These are phyloP conservation scores for Drosophila buzzatii DNA, from an alignment of 2,888 invertebrate genomes.

Conservation along the genomic window DNA sequence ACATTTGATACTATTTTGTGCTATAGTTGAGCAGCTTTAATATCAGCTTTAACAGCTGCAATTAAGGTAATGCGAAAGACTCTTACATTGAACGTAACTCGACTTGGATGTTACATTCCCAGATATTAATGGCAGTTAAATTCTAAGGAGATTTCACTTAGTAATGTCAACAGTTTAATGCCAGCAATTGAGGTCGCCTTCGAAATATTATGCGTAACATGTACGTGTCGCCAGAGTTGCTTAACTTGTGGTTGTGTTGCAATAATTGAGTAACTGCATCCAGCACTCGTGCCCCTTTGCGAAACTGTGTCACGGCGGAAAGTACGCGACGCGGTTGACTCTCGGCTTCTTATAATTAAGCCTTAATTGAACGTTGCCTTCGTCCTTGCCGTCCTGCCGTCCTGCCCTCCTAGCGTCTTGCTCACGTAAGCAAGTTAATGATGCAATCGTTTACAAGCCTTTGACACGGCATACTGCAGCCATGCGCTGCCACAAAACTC, in stretches of 20 bases:
- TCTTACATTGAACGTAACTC: too few species aligned
- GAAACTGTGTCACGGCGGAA: conserved; percentile 50
- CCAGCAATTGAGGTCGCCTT: conserved; percentile 15
- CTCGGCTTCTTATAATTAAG: conserved; percentile 64
- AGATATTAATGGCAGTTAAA: background rate
- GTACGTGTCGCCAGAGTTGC: conserved; percentile 8
- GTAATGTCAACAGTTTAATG: conserved; percentile 1
- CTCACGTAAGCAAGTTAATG: conserved; percentile 73
- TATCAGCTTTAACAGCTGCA: background rate
- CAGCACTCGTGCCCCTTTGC: background rate
- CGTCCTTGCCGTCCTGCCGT: conserved; percentile 8
- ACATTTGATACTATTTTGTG: too few species aligned
- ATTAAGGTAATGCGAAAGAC: too few species aligned
- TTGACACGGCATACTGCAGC: conserved; percentile 62
- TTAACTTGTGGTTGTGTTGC: conserved; percentile 13
- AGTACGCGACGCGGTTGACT: conserved; percentile 42
- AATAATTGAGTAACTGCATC: conserved; percentile 59
- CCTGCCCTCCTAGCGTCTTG: too few species aligned
- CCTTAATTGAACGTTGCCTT: conserved; percentile 65
- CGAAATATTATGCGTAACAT: conserved; percentile 22
- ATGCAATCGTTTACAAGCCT: conserved; percentile 71
- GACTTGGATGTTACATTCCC: too few species aligned
- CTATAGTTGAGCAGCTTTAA: too few species aligned
- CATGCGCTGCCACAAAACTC: conserved; percentile 22
- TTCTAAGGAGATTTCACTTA: too few species aligned